Evolutionary conservation across 2,888 invertebrate species (phyloP), one percentile per base, ranked within the genome.

Genomic region (Theretra japonica): DNA sequence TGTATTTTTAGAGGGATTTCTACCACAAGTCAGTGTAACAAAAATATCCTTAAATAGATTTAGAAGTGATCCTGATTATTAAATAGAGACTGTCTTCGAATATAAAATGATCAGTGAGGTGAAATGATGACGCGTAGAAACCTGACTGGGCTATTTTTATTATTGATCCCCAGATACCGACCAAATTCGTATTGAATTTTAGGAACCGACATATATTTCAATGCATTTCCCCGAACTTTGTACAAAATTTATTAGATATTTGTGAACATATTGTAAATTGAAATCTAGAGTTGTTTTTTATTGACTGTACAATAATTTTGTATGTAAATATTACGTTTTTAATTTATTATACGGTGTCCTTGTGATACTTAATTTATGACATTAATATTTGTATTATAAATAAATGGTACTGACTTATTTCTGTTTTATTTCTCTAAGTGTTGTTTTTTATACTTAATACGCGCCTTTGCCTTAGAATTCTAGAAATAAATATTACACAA

Each of bases 261-360:
- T 58, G 25, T 11, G 15, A 25, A 17, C 3, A 58, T 58, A 3
- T 25, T 17, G 23, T 23, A 57, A 7, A 53, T 53, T n/a, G 53
- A 53, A 53, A 53, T 53, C n/a, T 53, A 15, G 53, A n/a, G 53
- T 53, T 53, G n/a, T n/a, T 53, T 53, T 65, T 17, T 48, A 23
- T 17, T 17, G 65, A 65, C 41, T 65, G 65, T 65, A 65, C 65
- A 65, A 48, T 48, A 23, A 48, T 65, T 65, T 65, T 65, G 41
- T 65, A 71, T 56, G 56, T 56, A 30, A 65, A 65, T 53, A 33
- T 65, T 53, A 57, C 28, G 48, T 53, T 50, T 41, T 70, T 62
- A 62, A 62, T 53, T 53, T 53, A 53, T n/a, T 53, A 53, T n/a
- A 4, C n/a, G 19, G 23, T 70, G 50, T 30, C 15, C 30, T 25